Base-by-base conservation (phyloP, 2,888 invertebrate species). In the Abscondita cerata region DNA sequence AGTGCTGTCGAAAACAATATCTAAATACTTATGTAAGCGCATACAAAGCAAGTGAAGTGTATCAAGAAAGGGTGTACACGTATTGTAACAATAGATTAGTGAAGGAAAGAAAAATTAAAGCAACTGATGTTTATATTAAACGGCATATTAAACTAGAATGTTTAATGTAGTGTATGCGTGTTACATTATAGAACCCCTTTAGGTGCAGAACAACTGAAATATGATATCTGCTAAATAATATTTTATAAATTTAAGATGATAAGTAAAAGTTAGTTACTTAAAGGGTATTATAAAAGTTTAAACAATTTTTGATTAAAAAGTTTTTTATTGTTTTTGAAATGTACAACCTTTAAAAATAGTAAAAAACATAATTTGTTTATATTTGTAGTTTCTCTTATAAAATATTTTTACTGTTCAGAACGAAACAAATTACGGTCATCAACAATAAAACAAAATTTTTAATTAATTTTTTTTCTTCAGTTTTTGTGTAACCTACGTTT, bases 1-100 rank as follows among this genome's bases (percentile, higher is more conserved):
- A 44, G 44, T 44, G 44, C 44, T 44, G 18, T 44, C 18, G 44
- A 44, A 40, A 44, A 44, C 44, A 44, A 44, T 44, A 19, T 18
- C 18, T 19, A 19, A 44, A 44, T 44, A 44, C 18, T 18, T 41
- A 15, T 16, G 16, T 44, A 19, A 44, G n/a, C 44, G 44, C 19
- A 18, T 44, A 44, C 19, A 44, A 44, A 16, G 44, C 18, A 40
- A 12, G 44, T 19, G 16, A 44, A 19, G 44, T 44, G 19, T 19
- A 16, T 1, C 44, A 44, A 44, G 41, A 41, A 44, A 44, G 18
- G 44, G 18, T 18, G 19, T 44, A 44, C 11, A 19, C 18, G 11
- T 44, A 25, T 44, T 44, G 19, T 19, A 44, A 44, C 40, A 40
- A 15, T 13, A 8, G 13, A 40, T 40, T 40, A 40, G 15, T 40